Base-by-base conservation (phyloP, 37 sponge, comb jelly and placozoan species). In the Hormiphora californensis region DNA sequence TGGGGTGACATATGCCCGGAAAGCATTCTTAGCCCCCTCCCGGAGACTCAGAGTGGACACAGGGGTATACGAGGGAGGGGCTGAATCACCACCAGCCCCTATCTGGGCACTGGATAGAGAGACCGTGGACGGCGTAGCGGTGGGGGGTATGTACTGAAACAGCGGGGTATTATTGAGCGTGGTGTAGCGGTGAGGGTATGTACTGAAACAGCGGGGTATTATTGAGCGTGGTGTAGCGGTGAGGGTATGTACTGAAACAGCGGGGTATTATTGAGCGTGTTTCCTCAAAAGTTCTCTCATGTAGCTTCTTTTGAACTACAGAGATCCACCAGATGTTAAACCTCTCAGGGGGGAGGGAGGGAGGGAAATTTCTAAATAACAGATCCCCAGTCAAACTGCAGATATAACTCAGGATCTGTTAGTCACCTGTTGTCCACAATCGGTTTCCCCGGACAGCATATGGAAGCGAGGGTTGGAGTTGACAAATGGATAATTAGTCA, bases 381-480 rank as follows among this genome's bases (percentile, higher is more conserved):
- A n/a, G n/a, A n/a, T n/a, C n/a, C n/a, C n/a, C n/a, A n/a, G n/a
- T n/a, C n/a, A n/a, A n/a, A n/a, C n/a, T n/a, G n/a, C n/a, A n/a
- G n/a, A n/a, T n/a, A n/a, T n/a, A n/a, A n/a, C n/a, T n/a, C n/a
- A n/a, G n/a, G n/a, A n/a, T n/a, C n/a, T n/a, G n/a, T n/a, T 34
- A 57, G 12, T 86, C 23, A 86, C 61, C 59, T 86, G 86, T 59
- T 86, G 86, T 2, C 40, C 40, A 25, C 54, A 59, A 39, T 86
- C 61, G 2, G 81, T 73, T 40, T 73, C 81, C 5, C 81, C 81
- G 23, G 81, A 73, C 2, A 73, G 46, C 39, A 73, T 43, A 36
- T 73, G 81, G 81, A 73, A 73, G 43, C 81, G 81, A 41, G 81
- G 81, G 22, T 86, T 86, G 57, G 86, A 86, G 59, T 55, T 57